Evolutionary conservation across 2,113 vertebrate species (phyloP), one percentile per base, ranked within the genome.

Genomic region (Capreolus pygargus): DNA sequence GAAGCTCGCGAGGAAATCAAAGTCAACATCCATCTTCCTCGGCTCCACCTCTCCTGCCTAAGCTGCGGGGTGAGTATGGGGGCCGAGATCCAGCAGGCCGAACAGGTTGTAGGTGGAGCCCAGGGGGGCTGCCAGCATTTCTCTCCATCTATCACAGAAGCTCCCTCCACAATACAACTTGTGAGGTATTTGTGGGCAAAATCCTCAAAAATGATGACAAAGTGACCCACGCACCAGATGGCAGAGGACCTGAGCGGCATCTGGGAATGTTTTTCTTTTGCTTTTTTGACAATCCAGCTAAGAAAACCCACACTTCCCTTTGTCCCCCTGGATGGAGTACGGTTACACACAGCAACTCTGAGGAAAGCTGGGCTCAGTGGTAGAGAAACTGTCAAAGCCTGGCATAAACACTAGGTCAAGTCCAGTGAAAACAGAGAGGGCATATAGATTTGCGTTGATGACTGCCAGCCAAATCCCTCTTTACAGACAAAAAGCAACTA

Each of bases 391-490:
- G 82, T 57, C 87, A 89, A 70, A 33, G 85, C 43, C 21, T 89
- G 43, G 79, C 95, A 94, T 50, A 92, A 95, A 86, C 3, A 11
- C 67, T 96, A 89, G 83, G 91, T 89, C 89, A 91, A 47, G 70
- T 91, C 92, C 96, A 97, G 50, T 36, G 13, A 97, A 95, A 97
- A 97, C 13, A 95, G 52, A 85, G 27, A 89, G 54, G 25, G 47
- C 91, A 86, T 81, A 94, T 7, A 97, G 76, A 97, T 94, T 27
- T 86, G 70, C 0, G 7, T 60, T 86, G 90, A 92, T 52, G 54
- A 97, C 89, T 43, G 64, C 92, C 83, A 85, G 76, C 78, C 95
- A 93, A 97, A 94, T 97, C 85, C 76, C 82, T 96, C 61, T 93
- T 81, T 86, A 88, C 25, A 93, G 89, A 94, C 4, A 87, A 7